These are phyloP conservation scores for Hirtodrosophila confusa DNA, from an alignment of 2,888 invertebrate genomes.

Conservation along the genomic window DNA sequence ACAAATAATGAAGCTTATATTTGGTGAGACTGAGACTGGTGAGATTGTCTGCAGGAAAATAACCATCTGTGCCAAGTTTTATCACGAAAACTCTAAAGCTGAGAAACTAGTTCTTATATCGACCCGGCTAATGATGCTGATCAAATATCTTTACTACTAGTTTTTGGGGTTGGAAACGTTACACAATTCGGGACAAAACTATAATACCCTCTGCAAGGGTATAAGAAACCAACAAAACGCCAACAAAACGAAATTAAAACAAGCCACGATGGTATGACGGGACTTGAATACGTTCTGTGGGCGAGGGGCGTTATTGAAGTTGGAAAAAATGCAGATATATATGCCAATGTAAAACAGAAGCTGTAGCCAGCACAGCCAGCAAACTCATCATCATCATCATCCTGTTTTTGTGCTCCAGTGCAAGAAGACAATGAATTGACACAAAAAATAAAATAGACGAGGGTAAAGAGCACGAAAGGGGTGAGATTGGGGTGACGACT, in stretches of 20 bases:
- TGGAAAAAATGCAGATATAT: slow-evolving; percentile 61
- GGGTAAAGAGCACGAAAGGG: slow-evolving; percentile 10
- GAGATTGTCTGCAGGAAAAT: no score
- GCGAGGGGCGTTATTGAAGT: slow-evolving; percentile 19
- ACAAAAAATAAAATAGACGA: slow-evolving; percentile 26
- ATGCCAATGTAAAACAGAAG: slow-evolving; percentile 54
- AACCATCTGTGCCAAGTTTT: no score
- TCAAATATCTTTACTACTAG: no score
- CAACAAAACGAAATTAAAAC: slow-evolving; percentile 64
- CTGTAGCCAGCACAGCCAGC: slow-evolving; percentile 19
- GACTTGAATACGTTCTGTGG: slow-evolving; percentile 10
- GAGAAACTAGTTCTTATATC: no score
- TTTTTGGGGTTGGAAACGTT: no score
- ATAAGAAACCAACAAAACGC: not conserved
- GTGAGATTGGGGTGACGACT: slow-evolving; percentile 9
- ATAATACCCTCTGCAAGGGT: no score
- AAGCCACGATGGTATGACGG: slow-evolving; percentile 23
- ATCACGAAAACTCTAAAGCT: no score
- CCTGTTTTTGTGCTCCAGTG: slow-evolving; percentile 39
- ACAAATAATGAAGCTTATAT: no score
- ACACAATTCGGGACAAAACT: no score
- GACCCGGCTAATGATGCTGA: no score
- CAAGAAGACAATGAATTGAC: slow-evolving; percentile 56
- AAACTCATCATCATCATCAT: slow-evolving; percentile 41
- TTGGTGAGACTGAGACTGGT: no score